These are phyloP conservation scores for Dynastes hyllus DNA, from an alignment of 2,888 invertebrate genomes.

Conservation along the genomic window DNA sequence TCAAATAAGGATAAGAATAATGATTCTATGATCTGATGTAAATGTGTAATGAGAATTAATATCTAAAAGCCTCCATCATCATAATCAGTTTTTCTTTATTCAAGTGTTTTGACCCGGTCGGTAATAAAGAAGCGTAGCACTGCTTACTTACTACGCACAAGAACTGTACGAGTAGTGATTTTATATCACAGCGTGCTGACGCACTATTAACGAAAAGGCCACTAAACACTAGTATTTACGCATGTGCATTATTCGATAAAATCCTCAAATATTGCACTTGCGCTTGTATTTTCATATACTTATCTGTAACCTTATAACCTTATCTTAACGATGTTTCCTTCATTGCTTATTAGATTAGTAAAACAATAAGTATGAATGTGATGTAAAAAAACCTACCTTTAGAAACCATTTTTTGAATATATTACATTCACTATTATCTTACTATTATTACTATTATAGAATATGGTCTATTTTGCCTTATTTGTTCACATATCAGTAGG, in stretches of 20 bases:
- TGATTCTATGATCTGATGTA: conserved; percentile 10
- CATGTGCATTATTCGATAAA: conserved; percentile 11
- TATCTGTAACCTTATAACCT: conserved; percentile 25
- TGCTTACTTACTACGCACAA: neutral
- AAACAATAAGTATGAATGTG: conserved; percentile 34
- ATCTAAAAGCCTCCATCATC: conserved; percentile 46
- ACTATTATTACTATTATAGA: conserved; percentile 56
- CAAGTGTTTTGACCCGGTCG: conserved; percentile 17
- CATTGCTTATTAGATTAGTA: conserved; percentile 30
- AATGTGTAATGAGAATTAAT: conserved; percentile 44
- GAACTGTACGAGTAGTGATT: conserved; percentile 9
- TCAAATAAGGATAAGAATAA: conserved; percentile 29
- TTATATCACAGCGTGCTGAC: conserved; percentile 15
- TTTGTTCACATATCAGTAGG: conserved; percentile 64
- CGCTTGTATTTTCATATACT: neutral
- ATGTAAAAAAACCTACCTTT: conserved; percentile 38
- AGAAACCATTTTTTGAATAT: conserved; percentile 36
- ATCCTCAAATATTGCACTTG: conserved; percentile 1
- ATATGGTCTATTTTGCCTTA: conserved; percentile 54
- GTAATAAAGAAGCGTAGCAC: conserved; percentile 10
- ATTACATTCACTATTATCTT: conserved; percentile 39
- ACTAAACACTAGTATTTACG: conserved; percentile 19
- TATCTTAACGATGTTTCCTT: conserved; percentile 23
- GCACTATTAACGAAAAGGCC: conserved; percentile 28
- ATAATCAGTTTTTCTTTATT: conserved; percentile 27